These are phyloP conservation scores for Acanthosoma haemorrhoidale DNA, from an alignment of 2,888 invertebrate species.

Conservation along the genomic window DNA sequence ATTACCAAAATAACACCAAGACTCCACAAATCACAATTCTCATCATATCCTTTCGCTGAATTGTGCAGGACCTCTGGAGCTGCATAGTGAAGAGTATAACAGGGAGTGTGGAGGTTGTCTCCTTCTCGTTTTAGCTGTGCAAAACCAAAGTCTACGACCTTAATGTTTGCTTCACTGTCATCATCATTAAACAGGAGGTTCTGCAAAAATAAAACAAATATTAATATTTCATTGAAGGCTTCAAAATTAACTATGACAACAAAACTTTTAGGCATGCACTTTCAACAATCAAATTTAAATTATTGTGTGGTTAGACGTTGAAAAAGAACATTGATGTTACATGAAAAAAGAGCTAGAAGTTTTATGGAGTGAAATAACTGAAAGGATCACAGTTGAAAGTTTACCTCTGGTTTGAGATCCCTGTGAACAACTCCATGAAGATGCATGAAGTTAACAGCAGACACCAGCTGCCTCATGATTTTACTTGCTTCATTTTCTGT, in stretches of 20 bases:
- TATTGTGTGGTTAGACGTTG: too few relatives aligned
- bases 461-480: conserved; percentile 74
- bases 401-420: conserved; percentile 89
- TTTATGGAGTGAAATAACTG: too few relatives aligned
- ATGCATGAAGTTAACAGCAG: conserved; percentile 83
- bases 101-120: conserved; percentile 70
- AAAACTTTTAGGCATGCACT: background rate
- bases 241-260: background rate
- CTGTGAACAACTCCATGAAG: conserved; percentile 78
- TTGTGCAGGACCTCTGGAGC: conserved; percentile 86
- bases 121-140: conserved; percentile 67
- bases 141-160: conserved; percentile 95
- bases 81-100: conserved; percentile 90
- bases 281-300: too few relatives aligned
- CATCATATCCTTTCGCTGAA: conserved; percentile 65
- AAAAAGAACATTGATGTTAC: too few relatives aligned
- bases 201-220: conserved; percentile 30
- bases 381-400: too few relatives aligned
- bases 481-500: conserved; percentile 73
- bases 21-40: conserved; percentile 94
- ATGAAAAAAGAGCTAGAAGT: too few relatives aligned
- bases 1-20: conserved; percentile 83
- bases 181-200: conserved; percentile 55
- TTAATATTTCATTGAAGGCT: too few relatives aligned
- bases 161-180: conserved; percentile 59